A percentile compares a stretch with the other conserved stretches of the same genome.
These are phyloP conservation scores for Heliconius ethilla DNA, from an alignment of 2,888 invertebrate genomes.

Conservation along the genomic window DNA sequence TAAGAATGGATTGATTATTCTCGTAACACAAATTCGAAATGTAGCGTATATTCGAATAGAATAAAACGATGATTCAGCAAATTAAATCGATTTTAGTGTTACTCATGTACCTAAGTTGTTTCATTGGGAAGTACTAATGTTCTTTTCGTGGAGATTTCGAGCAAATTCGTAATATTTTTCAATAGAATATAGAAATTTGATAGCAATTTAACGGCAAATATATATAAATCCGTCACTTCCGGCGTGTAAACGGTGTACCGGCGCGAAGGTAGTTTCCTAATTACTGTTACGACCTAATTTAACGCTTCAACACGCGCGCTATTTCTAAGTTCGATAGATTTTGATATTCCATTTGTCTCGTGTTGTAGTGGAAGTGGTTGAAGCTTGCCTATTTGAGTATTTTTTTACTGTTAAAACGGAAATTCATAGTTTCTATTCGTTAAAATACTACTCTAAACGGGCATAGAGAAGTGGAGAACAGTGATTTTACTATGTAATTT, in stretches of 20 bases:
- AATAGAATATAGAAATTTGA: neutral
- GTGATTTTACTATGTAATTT: no score
- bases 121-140: neutral
- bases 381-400: neutral
- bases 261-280: constrained; percentile 35
- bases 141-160: neutral
- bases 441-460: neutral
- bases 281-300: constrained; percentile 39
- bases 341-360: constrained; percentile 29
- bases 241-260: constrained; percentile 28
- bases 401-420: neutral
- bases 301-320: constrained; percentile 27
- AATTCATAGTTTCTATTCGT: neutral
- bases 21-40: constrained; percentile 11
- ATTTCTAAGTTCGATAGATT: constrained; percentile 40
- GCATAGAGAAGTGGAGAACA: no score
- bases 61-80: constrained; percentile 22
- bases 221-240: constrained; percentile 32
- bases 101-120: neutral
- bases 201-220: constrained; percentile 16
- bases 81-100: constrained; percentile 6
- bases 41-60: neutral
- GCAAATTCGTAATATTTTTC: neutral
- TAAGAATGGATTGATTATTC: constrained; percentile 22
- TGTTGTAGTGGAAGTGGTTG: neutral